Conservation (phyloP, 2,888 invertebrate species). For the Suillia variegata region DNA sequence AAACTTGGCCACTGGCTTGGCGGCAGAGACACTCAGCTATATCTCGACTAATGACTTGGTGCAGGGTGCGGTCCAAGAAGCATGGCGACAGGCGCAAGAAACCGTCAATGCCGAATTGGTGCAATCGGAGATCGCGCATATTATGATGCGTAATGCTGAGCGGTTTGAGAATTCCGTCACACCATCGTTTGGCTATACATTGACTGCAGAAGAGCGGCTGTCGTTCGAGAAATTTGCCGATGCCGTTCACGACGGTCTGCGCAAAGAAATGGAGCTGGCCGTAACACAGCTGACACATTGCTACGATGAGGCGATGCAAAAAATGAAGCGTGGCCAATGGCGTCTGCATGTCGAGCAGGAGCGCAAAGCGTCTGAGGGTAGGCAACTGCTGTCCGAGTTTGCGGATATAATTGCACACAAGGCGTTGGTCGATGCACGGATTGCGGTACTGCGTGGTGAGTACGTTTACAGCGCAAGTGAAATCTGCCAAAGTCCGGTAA, state of each 20-base stretch:
- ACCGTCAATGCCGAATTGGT: slow-evolving; percentile 76
- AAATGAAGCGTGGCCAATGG: slow-evolving; percentile 64
- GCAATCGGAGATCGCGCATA: slow-evolving; percentile 77
- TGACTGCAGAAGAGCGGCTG: slow-evolving; percentile 71
- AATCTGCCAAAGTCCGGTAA: slow-evolving; percentile 8
- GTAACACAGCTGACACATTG: slow-evolving; percentile 71
- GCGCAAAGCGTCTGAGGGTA: slow-evolving; percentile 62
- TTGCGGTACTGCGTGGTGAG: slow-evolving; percentile 69
- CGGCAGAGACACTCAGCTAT: slow-evolving; percentile 71
- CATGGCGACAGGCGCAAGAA: slow-evolving; percentile 77
- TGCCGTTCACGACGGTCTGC: slow-evolving; percentile 73
- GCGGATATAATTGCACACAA: slow-evolving; percentile 76
- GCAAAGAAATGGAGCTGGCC: slow-evolving; percentile 74
- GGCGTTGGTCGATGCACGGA: slow-evolving; percentile 77
- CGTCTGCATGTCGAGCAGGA: slow-evolving; percentile 62
- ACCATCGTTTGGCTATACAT: slow-evolving; percentile 66
- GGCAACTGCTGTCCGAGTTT: slow-evolving; percentile 67
- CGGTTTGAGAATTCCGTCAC: slow-evolving; percentile 70
- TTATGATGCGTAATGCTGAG: slow-evolving; percentile 73
- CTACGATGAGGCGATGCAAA: slow-evolving; percentile 70
- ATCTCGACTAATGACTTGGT: slow-evolving; percentile 65
- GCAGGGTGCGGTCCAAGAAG: slow-evolving; percentile 74
- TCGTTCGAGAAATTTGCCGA: slow-evolving; percentile 78
- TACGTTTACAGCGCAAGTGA: slow-evolving; percentile 22
- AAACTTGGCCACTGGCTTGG: slow-evolving; percentile 73